These are phyloP conservation scores for Sminthurides aquaticus DNA, from an alignment of 2,888 invertebrate genomes.

Conservation along the genomic window DNA sequence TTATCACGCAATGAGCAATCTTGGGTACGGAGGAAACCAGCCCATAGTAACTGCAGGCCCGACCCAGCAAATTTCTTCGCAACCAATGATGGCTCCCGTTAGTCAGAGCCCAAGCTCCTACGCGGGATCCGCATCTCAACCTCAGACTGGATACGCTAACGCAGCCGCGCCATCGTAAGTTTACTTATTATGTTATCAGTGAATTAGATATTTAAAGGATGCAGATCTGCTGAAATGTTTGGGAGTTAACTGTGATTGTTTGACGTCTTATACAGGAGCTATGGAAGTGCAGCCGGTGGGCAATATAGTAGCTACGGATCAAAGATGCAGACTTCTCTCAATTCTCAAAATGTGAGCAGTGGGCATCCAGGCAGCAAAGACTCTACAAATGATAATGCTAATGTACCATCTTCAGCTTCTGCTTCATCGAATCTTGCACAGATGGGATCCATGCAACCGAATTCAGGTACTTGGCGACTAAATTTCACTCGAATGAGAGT, in stretches of 20 bases:
- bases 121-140: conserved; percentile 25
- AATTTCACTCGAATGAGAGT: too few relatives aligned
- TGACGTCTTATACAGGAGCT: conserved; percentile 23
- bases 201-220: too few relatives aligned
- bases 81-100: conserved; percentile 25
- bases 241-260: too few relatives aligned
- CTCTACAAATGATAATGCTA: conserved; percentile 34
- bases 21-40: conserved; percentile 34
- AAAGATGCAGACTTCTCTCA: conserved; percentile 29
- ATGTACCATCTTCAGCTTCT: conserved; percentile 33
- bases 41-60: conserved; percentile 32
- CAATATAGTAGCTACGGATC: conserved; percentile 38
- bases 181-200: too few relatives aligned
- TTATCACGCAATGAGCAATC: conserved; percentile 30
- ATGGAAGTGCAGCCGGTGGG: conserved; percentile 31
- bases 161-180: conserved; percentile 16
- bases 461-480: conserved; percentile 30
- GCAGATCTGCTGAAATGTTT: too few relatives aligned
- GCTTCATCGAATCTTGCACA: conserved; percentile 31
- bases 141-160: conserved; percentile 30
- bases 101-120: conserved; percentile 23
- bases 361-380: conserved; percentile 27
- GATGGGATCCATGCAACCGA: conserved; percentile 36
- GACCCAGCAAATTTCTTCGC: conserved; percentile 28
- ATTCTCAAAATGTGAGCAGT: conserved; percentile 15